Evolutionary conservation across 2,113 vertebrate species (phyloP), one percentile per base, ranked within the genome.

Genomic region (Megatriorchis doriae): DNA sequence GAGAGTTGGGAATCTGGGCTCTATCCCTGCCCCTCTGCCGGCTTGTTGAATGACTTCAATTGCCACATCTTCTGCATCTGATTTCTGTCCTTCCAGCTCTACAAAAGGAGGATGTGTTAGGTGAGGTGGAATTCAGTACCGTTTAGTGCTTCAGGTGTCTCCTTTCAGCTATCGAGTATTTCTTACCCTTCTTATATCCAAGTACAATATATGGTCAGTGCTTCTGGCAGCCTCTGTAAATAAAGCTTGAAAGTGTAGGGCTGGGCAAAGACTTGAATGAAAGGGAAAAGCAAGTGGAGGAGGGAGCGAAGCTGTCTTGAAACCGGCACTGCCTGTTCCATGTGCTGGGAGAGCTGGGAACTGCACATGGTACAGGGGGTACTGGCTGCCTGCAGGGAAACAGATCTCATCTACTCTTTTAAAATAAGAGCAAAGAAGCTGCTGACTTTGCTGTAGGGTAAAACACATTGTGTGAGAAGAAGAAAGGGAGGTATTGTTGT

Each of bases 51-150:
- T 2, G 40, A 11, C 23, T 18, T 68, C 4, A 40, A 4, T 38
- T 36, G 65, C 50, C 0, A 0, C 2, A 7, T 58, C 34, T 59
- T 17, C 23, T 36, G 83, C n/a, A 8, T 29, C 63, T 11, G 16
- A 13, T 8, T 67, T 11, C 29, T 59, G 38, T 29, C 34, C 62
- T 43, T 20, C 19, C 83, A 74, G 73, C 40, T 17, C 66, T 48
- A 20, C 36, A 16, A 26, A 40, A 71, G 58, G 45, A 65, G 31
- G 31, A 16, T 0, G 5, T 21, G 79, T 81, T 50, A 9, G 66
- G 53, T 3, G 6, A 65, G 32, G 52, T 82, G 61, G 67, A 38
- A 32, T 32, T 67, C 36, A 10, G 77, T 3, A 5, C 22, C 31
- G 50, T 59, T 71, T 40, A 38, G 40, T 8, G 40, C 40, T 73